These are phyloP conservation scores for Acanthopagrus latus DNA, from an alignment of 2,797 vertebrate genomes.

Conservation along the genomic window DNA sequence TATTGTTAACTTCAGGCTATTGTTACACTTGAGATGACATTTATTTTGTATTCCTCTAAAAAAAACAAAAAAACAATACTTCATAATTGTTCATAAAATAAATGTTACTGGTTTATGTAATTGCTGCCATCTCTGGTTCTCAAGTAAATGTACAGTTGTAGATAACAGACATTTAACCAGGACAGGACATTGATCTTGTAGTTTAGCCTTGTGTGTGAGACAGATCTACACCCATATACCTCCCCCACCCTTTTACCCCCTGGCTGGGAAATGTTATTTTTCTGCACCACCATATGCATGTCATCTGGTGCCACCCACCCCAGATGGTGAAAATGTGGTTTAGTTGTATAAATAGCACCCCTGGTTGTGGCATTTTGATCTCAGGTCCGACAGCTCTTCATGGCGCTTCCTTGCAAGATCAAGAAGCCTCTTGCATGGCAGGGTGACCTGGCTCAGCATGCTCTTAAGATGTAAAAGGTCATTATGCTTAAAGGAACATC, in stretches of 20 bases:
- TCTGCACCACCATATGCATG: slow-evolving; percentile 78
- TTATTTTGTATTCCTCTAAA: background rate
- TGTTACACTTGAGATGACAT: background rate
- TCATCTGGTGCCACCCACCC: slow-evolving; percentile 69
- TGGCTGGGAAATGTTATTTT: slow-evolving; percentile 74
- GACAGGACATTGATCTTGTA: background rate
- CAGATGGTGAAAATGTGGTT: slow-evolving; percentile 65
- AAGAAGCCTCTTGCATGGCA: slow-evolving; percentile 74
- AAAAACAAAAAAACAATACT: background rate
- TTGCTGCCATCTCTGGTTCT: background rate
- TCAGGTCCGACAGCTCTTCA: slow-evolving; percentile 37
- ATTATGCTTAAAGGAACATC: slow-evolving; percentile 32
- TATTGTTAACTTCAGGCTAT: background rate
- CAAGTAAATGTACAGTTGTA: background rate
- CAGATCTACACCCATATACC: slow-evolving; percentile 72
- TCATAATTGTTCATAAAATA: background rate
- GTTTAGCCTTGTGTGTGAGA: slow-evolving; percentile 57
- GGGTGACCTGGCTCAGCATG: slow-evolving; percentile 65
- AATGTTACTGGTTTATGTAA: background rate
- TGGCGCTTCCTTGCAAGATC: slow-evolving; percentile 55
- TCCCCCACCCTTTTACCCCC: slow-evolving; percentile 48
- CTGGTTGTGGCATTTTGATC: slow-evolving; percentile 46
- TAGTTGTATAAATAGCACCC: slow-evolving; percentile 46
- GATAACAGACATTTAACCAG: background rate
- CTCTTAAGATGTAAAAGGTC: slow-evolving; percentile 43